A percentile compares a stretch with the other conserved stretches of the same genome.
Evolutionary conservation across 2,888 invertebrate genomes (phyloP).

Genomic region (Sphaerophoria rueppellii): DNA sequence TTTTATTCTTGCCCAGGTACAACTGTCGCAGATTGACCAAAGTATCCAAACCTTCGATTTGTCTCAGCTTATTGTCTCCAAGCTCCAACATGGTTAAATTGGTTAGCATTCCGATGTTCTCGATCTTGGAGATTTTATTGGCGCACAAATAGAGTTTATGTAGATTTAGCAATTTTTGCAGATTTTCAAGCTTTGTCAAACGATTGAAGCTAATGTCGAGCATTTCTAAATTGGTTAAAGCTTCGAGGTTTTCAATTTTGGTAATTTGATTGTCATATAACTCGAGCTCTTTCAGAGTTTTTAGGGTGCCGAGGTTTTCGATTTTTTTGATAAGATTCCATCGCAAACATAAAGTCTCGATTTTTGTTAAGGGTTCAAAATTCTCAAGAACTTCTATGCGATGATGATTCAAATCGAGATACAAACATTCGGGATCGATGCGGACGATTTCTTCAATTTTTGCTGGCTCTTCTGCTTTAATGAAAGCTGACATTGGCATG

Average conservation of each 20-base stretch:
- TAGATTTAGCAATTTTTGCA: slow-evolving; percentile 89
- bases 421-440: slow-evolving; percentile 80
- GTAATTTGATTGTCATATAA: slow-evolving; percentile 98
- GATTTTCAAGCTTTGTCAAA: slow-evolving; percentile 91
- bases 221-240: slow-evolving; percentile 92
- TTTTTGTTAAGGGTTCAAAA: slow-evolving; percentile 88
- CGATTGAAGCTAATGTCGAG: slow-evolving; percentile 98
- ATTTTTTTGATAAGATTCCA: slow-evolving; percentile 98
- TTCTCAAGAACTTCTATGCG: slow-evolving; percentile 92
- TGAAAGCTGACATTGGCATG: neutral
- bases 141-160: slow-evolving; percentile 94
- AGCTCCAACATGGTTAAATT: slow-evolving; percentile 93
- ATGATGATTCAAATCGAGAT: slow-evolving; percentile 94
- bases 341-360: slow-evolving; percentile 92
- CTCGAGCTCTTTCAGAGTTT: slow-evolving; percentile 93
- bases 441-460: slow-evolving; percentile 79
- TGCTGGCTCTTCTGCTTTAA: slow-evolving; percentile 19
- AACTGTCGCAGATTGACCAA: slow-evolving; percentile 89
- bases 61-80: slow-evolving; percentile 96
- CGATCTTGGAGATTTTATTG: slow-evolving; percentile 93
- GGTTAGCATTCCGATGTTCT: slow-evolving; percentile 91
- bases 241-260: slow-evolving; percentile 93
- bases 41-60: slow-evolving; percentile 92
- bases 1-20: slow-evolving; percentile 97
- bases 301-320: slow-evolving; percentile 91